These are phyloP conservation scores for Calyptomena viridis DNA, from an alignment of 2,113 vertebrate genomes.

Conservation along the genomic window DNA sequence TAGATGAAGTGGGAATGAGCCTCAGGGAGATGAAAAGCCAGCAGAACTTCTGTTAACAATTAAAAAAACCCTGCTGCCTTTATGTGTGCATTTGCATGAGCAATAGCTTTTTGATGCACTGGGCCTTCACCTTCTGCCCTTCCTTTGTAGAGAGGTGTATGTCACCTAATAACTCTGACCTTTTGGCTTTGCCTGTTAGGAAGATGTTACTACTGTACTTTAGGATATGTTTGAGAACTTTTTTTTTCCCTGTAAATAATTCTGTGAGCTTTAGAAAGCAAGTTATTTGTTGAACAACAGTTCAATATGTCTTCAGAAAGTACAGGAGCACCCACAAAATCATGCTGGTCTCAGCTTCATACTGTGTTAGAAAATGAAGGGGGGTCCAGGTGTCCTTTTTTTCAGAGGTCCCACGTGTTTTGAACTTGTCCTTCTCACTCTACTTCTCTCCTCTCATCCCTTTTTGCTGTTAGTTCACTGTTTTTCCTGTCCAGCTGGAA, in stretches of 20 bases:
- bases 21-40: background rate
- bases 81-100: background rate
- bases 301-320: background rate
- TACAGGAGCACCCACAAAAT: background rate
- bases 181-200: background rate
- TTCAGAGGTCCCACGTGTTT: background rate
- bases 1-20: slow-evolving; percentile 7
- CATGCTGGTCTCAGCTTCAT: background rate
- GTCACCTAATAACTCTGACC: background rate
- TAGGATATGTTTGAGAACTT: background rate
- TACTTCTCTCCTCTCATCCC: background rate
- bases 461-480: background rate
- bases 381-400: background rate
- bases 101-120: background rate
- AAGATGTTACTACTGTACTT: background rate
- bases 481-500: background rate
- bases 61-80: slow-evolving; percentile 4
- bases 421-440: background rate
- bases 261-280: background rate
- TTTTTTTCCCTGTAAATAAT: background rate
- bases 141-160: background rate
- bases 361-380: background rate
- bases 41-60: slow-evolving; percentile 10
- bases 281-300: background rate
- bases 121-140: background rate